Base-by-base conservation (phyloP, 2,113 vertebrate species). In the Entomyzon cyanotis region DNA sequence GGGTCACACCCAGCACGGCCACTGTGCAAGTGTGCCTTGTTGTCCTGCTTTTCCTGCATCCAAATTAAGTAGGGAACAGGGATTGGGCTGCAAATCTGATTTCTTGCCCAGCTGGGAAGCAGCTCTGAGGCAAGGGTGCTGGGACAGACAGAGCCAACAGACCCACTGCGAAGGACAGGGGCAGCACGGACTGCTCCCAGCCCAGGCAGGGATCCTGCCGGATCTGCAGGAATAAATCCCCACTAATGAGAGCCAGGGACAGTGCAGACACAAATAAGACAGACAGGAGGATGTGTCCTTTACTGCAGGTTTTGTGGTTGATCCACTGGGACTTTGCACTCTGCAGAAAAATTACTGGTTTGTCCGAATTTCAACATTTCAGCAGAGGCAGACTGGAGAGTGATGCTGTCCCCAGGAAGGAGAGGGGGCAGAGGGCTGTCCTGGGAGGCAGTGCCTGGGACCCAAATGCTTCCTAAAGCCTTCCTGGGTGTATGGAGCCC, bases 21-120 rank as follows among this genome's bases (percentile, higher is more conserved):
- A 0, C 33, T 5, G 42, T 10, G 4, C 2, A 2, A 15, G 23
- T 0, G 7, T 2, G 12, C 24, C 37, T 70, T 2, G 1, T 28
- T 18, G 15, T 28, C 56, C 69, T 22, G 58, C 44, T 68, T 84
- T 22, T 58, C 25, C 77, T 30, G 37, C 53, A 11, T 35, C 30
- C 64, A 56, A 10, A 35, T 50, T 14, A 8, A 67, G 25, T 0
- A 23, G 11, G 53, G 44, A 55, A 16, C 3, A 7, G 56, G 31
- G 75, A 41, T 2, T 9, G 9, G 2, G 25, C 23, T 39, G 41
- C 7, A 25, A 46, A 46, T 16, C 5, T 28, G 63, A 20, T 52
- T 35, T 42, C 12, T 59, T 30, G 52, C 15, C 35, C 37, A 12
- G 35, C 25, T 0, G 3, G 33, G 49, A 82, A 68, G 67, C 25